Percentiles rank a stretch among this genome's conserved stretches.
phyloP scores from a whole-genome alignment of 2,113 vertebrate species.

The Anhinga rufa region DNA sequence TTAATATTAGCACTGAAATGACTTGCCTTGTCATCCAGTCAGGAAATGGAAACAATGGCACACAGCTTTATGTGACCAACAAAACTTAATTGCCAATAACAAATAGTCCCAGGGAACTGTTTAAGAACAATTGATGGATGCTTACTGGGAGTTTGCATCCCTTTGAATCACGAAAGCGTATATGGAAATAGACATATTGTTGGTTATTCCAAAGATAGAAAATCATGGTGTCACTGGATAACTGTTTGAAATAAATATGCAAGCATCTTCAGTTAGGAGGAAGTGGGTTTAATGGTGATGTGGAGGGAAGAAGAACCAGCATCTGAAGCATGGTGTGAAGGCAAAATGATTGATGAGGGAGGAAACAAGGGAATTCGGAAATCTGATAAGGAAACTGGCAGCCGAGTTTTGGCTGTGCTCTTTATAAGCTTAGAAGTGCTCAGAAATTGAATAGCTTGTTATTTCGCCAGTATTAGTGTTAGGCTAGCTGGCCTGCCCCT shows the following conservation, averaged over 20 bases:
- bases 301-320: not conserved
- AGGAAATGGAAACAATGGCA: constrained; percentile 54
- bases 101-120: not conserved
- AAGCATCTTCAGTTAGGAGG: not conserved
- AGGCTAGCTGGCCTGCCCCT: not conserved
- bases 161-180: not conserved
- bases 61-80: not conserved
- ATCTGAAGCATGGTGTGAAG: not conserved
- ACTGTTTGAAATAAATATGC: not conserved
- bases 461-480: not conserved
- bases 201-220: not conserved
- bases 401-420: not conserved
- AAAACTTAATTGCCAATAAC: not conserved
- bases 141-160: constrained; percentile 19
- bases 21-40: not conserved
- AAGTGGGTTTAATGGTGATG: not conserved
- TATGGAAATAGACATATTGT: not conserved
- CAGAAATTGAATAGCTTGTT: not conserved
- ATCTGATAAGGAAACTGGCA: not conserved
- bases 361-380: not conserved
- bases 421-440: not conserved
- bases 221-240: not conserved
- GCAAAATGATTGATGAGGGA: not conserved
- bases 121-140: constrained; percentile 53
- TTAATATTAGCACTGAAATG: not conserved